Conservation (phyloP, 2,888 invertebrate genomes). For the Didymodactylos carnosus region DNA sequence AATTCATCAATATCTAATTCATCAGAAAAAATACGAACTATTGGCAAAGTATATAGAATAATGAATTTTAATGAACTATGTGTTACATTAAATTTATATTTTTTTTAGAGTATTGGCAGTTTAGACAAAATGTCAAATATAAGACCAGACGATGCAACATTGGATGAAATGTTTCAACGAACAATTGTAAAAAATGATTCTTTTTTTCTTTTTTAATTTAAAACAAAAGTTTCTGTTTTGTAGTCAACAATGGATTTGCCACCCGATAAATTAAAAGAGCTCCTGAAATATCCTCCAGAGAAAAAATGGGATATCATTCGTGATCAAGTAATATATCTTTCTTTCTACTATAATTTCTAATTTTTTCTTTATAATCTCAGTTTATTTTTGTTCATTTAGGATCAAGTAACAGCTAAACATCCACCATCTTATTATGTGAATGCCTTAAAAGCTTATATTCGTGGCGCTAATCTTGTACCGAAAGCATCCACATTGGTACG, state of each 20-base stretch:
- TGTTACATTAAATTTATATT: background rate
- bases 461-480: background rate
- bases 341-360: background rate
- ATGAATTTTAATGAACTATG: background rate
- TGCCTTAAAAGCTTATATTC: conserved; percentile 63
- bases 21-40: background rate
- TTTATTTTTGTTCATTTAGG: conserved; percentile 98
- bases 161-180: background rate
- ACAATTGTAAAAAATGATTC: background rate
- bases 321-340: background rate
- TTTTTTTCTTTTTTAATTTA: background rate
- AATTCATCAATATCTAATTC: background rate
- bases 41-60: background rate
- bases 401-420: conserved; percentile 78
- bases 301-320: conserved; percentile 54
- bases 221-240: background rate
- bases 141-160: background rate
- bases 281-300: conserved; percentile 60
- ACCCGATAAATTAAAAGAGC: conserved; percentile 84
- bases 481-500: background rate
- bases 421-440: conserved; percentile 86
- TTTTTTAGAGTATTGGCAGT: background rate
- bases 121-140: background rate
- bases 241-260: conserved; percentile 50
- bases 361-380: conserved; percentile 39